A percentile compares a stretch with the other conserved stretches of the same genome.
These are phyloP conservation scores for Drosophila nigrodunni DNA, from an alignment of 1,140 invertebrate species.

Conservation along the genomic window DNA sequence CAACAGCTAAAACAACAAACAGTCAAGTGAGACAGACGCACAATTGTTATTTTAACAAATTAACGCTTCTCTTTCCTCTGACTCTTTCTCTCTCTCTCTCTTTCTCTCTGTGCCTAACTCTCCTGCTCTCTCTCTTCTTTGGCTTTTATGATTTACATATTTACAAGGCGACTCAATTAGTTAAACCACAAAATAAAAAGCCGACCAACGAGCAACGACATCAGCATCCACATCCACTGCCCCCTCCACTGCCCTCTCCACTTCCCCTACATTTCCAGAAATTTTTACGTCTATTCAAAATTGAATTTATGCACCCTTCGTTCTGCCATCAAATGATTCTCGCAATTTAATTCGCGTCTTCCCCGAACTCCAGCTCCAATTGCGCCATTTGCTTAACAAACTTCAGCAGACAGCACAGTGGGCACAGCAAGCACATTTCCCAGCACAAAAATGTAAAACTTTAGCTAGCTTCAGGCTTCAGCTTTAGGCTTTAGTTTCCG, in stretches of 20 bases:
- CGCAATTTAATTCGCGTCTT: conserved; percentile 51
- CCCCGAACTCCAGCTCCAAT: conserved; percentile 22
- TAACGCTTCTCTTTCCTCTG: conserved; percentile 38
- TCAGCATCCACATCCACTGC: not conserved
- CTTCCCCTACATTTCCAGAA: conserved; percentile 4
- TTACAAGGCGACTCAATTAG: conserved; percentile 83
- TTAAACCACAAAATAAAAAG: conserved; percentile 80
- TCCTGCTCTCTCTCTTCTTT: not conserved
- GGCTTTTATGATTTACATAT: conserved; percentile 65
- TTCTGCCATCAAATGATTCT: conserved; percentile 40
- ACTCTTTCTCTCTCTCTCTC: not conserved
- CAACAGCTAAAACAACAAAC: conserved; percentile 45
- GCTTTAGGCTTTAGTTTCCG: too few species aligned
- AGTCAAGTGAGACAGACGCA: conserved; percentile 5
- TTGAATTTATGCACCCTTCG: conserved; percentile 83
- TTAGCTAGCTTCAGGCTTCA: too few species aligned
- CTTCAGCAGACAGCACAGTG: conserved; percentile 16
- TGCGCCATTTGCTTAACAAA: not conserved
- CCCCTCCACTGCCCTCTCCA: not conserved
- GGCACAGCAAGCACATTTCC: not conserved
- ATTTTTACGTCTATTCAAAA: conserved; percentile 79
- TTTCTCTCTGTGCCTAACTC: not conserved
- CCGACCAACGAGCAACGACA: conserved; percentile 2
- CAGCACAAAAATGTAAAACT: not conserved
- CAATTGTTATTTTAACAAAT: conserved; percentile 76